Percentiles rank a stretch among this genome's conserved stretches.
Evolutionary conservation across 2,888 invertebrate species (phyloP).

Genomic region (Fragum sueziense): DNA sequence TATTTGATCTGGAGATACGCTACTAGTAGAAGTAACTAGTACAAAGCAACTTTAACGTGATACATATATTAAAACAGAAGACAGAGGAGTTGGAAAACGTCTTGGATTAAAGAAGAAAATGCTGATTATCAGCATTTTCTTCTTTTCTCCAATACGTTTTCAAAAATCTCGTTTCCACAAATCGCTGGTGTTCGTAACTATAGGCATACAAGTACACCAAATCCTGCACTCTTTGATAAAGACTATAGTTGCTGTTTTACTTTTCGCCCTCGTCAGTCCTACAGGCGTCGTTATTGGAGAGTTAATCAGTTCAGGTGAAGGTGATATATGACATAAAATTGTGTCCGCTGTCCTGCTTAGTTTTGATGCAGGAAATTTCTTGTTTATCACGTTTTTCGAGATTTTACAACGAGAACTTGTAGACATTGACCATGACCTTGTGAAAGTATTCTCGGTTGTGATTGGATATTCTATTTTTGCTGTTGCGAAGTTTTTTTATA

Average conservation of each 20-base stretch:
- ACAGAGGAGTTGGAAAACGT: no score
- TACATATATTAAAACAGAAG: no score
- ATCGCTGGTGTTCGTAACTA: conserved; percentile 83
- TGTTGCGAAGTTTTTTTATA: conserved; percentile 11
- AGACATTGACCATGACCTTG: not conserved
- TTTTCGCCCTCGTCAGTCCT: conserved; percentile 19
- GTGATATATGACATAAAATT: not conserved
- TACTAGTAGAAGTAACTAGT: no score
- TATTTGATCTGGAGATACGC: no score
- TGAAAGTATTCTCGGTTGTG: conserved; percentile 15
- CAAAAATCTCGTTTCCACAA: conserved; percentile 85
- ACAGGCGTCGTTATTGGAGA: conserved; percentile 15
- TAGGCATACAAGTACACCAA: conserved; percentile 15
- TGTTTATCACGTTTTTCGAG: conserved; percentile 40
- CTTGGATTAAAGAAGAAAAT: no score
- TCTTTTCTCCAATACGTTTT: no score
- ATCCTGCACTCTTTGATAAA: conserved; percentile 23
- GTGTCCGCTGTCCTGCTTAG: conserved; percentile 9
- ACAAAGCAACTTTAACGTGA: no score
- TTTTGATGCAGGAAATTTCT: conserved; percentile 21
- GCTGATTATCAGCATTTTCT: no score
- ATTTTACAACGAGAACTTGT: conserved; percentile 26
- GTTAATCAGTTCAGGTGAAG: not conserved
- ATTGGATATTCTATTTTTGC: conserved; percentile 23
- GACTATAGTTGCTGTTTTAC: not conserved